Conservation (phyloP, 2,888 invertebrate species). For the Aporophyla nigra region DNA sequence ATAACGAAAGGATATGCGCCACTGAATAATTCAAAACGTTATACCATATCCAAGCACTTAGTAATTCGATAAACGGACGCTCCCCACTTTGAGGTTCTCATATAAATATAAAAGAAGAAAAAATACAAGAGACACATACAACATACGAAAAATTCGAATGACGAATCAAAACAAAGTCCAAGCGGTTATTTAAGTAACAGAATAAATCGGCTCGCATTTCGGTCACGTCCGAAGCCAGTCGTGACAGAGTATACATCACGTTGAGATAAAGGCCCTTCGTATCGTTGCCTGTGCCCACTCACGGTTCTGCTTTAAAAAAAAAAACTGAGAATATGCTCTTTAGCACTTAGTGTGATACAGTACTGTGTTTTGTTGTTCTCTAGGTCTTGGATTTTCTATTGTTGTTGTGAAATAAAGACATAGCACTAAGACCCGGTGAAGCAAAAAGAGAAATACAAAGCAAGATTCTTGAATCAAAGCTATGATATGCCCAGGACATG, state of each 20-base stretch:
- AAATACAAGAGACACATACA: conserved; percentile 11
- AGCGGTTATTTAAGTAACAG: conserved; percentile 71
- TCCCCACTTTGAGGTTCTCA: conserved; percentile 42
- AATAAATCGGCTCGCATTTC: conserved; percentile 86
- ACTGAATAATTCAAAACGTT: conserved; percentile 50
- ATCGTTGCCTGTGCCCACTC: conserved; percentile 78
- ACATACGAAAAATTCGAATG: conserved; percentile 67
- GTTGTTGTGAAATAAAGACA: conserved; percentile 34
- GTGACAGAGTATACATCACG: conserved; percentile 88
- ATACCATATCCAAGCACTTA: conserved; percentile 55
- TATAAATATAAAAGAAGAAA: conserved; percentile 34
- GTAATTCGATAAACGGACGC: conserved; percentile 60
- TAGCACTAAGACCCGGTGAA: not conserved
- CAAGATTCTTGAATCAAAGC: not conserved
- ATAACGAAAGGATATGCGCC: not conserved
- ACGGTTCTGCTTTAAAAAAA: conserved; percentile 74
- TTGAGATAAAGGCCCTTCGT: conserved; percentile 87
- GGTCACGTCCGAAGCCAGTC: conserved; percentile 87
- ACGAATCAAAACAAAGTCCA: conserved; percentile 76
- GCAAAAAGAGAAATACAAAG: not conserved
- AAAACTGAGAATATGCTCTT: conserved; percentile 67
- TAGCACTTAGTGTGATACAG: conserved; percentile 76
- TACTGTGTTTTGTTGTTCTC: conserved; percentile 47
- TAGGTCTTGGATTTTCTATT: conserved; percentile 56
- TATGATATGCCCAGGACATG: not conserved